Base-by-base conservation (phyloP, 2,888 invertebrate species). In the Lydus trimaculatus region DNA sequence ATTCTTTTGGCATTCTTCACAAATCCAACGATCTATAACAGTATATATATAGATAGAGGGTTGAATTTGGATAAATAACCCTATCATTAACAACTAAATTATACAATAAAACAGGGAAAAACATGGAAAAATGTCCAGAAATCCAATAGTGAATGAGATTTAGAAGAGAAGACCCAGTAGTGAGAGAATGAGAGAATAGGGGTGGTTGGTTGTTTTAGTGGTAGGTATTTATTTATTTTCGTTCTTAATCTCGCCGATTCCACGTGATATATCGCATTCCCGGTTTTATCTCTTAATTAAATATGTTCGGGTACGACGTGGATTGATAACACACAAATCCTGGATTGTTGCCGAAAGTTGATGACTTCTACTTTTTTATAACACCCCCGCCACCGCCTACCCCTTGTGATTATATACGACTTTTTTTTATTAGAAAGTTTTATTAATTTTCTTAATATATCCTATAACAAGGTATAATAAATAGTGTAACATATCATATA, bases 231-330 rank as follows among this genome's bases (percentile, higher is more conserved):
- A 79, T 79, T 80, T 80, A 80, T 80, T 79, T 78, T 76, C 75
- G 74, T 76, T 75, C 72, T 76, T 75, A 78, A 78, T 78, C 74
- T 73, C 67, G 71, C 73, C 48, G 69, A 73, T 72, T 68, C 73
- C 66, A 69, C 71, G 72, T 76, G 78, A 76, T 75, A 76, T 76
- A 77, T 78, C 77, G 77, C 74, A 72, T 75, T 74, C 76, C 77
- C 48, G 48, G 48, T 75, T 78, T 80, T 76, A 73, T 76, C 75
- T 78, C 79, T 80, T 80, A 80, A 80, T 80, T 80, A 80, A 80
- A 80, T 76, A 73, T 71, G 67, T 67, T 70, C 62, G 62, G 70
- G 20, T 48, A 28, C 63, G 70, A 70, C 70, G 64, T 66, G 36
- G 70, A 70, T 70, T 70, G 70, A 70, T 70, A 39, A 56, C 61